Conservation (phyloP, 1,140 invertebrate genomes). For the Oedothorax gibbosus region DNA sequence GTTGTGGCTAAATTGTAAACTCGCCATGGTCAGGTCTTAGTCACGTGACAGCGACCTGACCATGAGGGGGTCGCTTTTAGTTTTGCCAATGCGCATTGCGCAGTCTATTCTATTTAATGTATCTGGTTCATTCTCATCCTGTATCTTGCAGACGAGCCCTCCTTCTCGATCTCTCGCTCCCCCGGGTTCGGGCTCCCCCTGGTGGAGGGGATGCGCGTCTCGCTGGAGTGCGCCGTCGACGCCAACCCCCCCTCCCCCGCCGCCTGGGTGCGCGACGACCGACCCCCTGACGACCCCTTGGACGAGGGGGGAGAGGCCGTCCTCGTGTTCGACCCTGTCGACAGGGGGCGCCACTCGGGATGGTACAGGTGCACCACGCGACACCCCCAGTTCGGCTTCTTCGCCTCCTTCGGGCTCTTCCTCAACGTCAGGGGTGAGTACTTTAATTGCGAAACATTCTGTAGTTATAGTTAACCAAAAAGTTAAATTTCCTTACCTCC, state of each 20-base stretch:
- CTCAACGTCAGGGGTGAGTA: slow-evolving; percentile 87
- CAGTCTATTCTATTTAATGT: no score
- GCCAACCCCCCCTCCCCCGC: slow-evolving; percentile 89
- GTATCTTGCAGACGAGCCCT: slow-evolving; percentile 86
- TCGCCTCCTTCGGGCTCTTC: slow-evolving; percentile 89
- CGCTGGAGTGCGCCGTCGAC: slow-evolving; percentile 89
- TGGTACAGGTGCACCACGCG: slow-evolving; percentile 90
- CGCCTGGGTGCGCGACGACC: slow-evolving; percentile 78
- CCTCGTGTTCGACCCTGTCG: slow-evolving; percentile 84
- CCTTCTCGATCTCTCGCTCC: slow-evolving; percentile 88
- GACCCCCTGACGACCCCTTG: slow-evolving; percentile 51
- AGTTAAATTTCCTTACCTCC: neutral
- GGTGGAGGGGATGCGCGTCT: slow-evolving; percentile 84
- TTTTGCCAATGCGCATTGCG: no score
- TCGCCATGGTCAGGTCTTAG: no score
- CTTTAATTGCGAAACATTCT: neutral
- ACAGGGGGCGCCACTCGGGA: slow-evolving; percentile 80
- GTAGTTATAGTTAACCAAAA: no score
- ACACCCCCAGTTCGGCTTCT: slow-evolving; percentile 80
- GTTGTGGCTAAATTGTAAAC: no score
- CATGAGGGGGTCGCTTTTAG: no score
- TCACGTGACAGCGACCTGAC: no score
- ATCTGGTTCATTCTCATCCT: no score
- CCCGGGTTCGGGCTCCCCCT: slow-evolving; percentile 90
- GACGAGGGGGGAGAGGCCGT: slow-evolving; percentile 77